Percentiles rank a stretch among this genome's conserved stretches.
Conservation (phyloP, 2,113 vertebrate genomes). For the Myiagra hebetior region DNA sequence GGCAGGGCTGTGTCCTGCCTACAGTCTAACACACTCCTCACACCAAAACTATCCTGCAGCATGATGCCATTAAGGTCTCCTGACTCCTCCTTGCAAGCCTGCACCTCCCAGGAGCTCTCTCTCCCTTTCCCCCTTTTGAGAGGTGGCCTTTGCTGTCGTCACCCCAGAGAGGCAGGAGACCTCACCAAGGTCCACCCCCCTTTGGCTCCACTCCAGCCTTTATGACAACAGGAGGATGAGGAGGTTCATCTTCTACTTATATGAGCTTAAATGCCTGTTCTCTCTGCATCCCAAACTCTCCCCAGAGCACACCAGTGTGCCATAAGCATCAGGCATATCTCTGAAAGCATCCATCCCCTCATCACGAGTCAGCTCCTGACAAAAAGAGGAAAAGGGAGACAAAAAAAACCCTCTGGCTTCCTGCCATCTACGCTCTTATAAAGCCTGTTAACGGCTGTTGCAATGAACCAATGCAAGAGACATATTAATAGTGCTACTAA, state of each 20-base stretch:
- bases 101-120: neutral
- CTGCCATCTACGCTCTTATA: constrained; percentile 43
- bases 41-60: neutral
- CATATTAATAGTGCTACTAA: constrained; percentile 74
- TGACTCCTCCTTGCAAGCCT: rapidly evolving
- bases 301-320: rapidly evolving
- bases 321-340: rapidly evolving
- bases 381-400: neutral
- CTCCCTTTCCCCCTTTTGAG: neutral
- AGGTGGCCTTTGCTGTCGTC: rapidly evolving
- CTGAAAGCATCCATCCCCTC: neutral
- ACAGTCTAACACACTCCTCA: rapidly evolving
- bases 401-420: constrained; percentile 45
- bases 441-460: constrained; percentile 59
- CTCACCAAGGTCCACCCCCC: neutral
- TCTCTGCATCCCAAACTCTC: neutral
- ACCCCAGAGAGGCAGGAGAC: neutral
- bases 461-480: constrained; percentile 70
- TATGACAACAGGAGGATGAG: neutral
- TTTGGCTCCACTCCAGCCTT: neutral
- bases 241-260: neutral
- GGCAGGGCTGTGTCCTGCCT: neutral
- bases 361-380: neutral
- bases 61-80: neutral
- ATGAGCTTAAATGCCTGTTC: neutral